Evolutionary conservation across 2,888 invertebrate species (phyloP).

Genomic region (Podabrus alpinus): DNA sequence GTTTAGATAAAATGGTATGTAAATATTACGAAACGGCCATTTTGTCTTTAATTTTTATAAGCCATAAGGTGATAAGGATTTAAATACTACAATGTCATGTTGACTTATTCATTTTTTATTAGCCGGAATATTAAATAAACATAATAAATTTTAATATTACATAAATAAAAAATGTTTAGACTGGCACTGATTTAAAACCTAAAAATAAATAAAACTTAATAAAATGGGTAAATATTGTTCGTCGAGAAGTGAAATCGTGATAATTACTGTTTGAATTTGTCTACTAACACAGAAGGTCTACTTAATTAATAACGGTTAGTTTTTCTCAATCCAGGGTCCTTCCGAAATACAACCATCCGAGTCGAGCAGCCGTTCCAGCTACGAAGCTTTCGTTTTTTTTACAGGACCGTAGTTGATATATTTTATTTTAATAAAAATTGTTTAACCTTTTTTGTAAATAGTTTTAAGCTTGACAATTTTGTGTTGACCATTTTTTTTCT

Average conservation of each 20-base stretch:
- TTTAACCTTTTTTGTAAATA: too few species aligned
- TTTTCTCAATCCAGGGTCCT: neutral
- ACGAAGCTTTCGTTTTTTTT: too few species aligned
- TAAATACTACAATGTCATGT: neutral
- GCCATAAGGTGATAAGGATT: neutral
- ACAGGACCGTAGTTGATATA: too few species aligned
- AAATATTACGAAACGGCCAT: neutral
- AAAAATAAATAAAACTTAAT: neutral
- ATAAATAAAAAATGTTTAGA: neutral
- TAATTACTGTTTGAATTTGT: slow-evolving; percentile 38
- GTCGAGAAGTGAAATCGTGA: slow-evolving; percentile 46
- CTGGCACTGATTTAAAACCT: neutral
- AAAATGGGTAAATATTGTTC: neutral
- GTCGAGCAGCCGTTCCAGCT: too few species aligned
- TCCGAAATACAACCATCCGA: neutral
- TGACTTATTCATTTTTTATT: neutral
- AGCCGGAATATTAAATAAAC: neutral
- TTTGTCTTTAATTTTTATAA: neutral
- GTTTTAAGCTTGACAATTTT: neutral
- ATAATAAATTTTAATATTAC: neutral
- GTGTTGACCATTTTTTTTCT: neutral
- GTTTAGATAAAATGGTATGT: slow-evolving; percentile 9
- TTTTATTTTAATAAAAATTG: too few species aligned
- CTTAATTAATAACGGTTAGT: neutral
- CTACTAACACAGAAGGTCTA: neutral